Conservation (phyloP, 2,888 invertebrate species). For the Chrysolina haemoptera region DNA sequence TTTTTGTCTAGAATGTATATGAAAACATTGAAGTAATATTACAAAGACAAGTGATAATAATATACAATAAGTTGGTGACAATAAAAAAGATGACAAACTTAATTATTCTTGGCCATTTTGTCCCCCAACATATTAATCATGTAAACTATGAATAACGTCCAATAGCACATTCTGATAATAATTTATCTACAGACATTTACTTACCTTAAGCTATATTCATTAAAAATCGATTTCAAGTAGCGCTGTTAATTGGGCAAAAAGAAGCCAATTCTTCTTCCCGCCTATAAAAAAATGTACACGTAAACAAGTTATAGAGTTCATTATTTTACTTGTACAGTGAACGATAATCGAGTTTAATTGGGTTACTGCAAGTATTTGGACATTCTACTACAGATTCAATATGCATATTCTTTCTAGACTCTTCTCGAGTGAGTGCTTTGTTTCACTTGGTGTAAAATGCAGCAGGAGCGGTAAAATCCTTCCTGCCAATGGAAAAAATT, state of each 20-base stretch:
- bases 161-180: constrained; percentile 48
- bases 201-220: constrained; percentile 49
- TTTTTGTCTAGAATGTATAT: too few relatives aligned
- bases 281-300: not conserved
- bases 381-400: too few relatives aligned
- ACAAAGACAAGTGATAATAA: too few relatives aligned
- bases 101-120: not conserved
- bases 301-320: constrained; percentile 7
- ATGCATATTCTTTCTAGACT: too few relatives aligned
- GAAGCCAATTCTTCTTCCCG: not conserved
- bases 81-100: not conserved
- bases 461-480: too few relatives aligned
- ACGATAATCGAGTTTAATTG: constrained; percentile 1
- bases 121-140: constrained; percentile 35
- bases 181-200: constrained; percentile 54
- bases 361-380: not conserved
- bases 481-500: too few relatives aligned
- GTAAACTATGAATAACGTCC: constrained; percentile 49
- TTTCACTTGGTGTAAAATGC: too few relatives aligned
- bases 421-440: too few relatives aligned
- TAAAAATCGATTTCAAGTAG: constrained; percentile 52
- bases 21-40: too few relatives aligned
- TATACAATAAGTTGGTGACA: too few relatives aligned
- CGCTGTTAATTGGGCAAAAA: constrained; percentile 39
- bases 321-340: not conserved